A percentile compares a stretch with the other conserved stretches of the same genome.
phyloP scores from a whole-genome alignment of 1,140 invertebrate species.

The Mamestra configurata region DNA sequence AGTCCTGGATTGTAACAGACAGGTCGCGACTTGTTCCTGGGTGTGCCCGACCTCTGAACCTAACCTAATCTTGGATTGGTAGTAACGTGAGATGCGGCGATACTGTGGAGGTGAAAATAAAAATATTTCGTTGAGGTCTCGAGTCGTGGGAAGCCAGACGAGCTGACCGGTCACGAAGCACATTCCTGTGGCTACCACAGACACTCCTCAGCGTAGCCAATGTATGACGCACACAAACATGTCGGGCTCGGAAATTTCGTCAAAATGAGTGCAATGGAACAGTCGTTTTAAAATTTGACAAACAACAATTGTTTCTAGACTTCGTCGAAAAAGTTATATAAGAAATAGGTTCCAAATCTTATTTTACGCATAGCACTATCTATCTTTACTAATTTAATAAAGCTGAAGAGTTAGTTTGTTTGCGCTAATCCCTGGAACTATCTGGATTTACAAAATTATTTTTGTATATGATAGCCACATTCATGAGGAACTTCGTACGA shows the following conservation, averaged over 20 bases:
- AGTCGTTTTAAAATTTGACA: neutral
- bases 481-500: no score
- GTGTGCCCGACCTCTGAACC: constrained; percentile 39
- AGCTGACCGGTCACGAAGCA: constrained; percentile 57
- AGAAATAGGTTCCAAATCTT: no score
- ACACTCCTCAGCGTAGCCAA: neutral
- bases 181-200: constrained; percentile 54
- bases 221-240: constrained; percentile 17
- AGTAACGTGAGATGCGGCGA: constrained; percentile 59
- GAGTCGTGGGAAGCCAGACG: constrained; percentile 61
- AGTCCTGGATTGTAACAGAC: constrained; percentile 3
- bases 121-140: constrained; percentile 61
- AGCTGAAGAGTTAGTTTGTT: no score
- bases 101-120: constrained; percentile 58
- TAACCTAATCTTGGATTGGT: constrained; percentile 34
- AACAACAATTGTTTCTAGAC: no score
- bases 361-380: no score
- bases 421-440: no score
- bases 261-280: neutral
- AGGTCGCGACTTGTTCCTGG: constrained; percentile 39
- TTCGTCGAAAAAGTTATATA: no score
- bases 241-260: neutral
- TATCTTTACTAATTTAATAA: no score
- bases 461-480: no score
- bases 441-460: no score